Base-by-base conservation (phyloP, 2,888 invertebrate genomes). In the Aethes cnicana region DNA sequence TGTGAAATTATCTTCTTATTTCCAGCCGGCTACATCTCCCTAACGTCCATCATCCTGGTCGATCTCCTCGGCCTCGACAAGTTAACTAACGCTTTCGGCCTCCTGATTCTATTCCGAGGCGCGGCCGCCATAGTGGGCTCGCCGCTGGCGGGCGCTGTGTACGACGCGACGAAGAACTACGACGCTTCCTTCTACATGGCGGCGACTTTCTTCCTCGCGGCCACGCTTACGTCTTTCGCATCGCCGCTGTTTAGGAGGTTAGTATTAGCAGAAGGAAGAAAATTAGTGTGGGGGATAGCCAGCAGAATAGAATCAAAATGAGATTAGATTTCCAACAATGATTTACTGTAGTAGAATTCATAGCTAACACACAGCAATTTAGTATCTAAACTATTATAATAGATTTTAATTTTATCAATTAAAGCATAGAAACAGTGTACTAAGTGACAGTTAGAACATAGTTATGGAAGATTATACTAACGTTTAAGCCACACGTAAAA, bases 21-120 rank as follows among this genome's bases (percentile, higher is more conserved):
- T 83, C 16, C 91, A 97, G 97, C 98, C 57, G 98, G 98, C 56
- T 99, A 97, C 89, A 98, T 99, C 72, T 98, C 98, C 6, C 91
- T 99, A 53, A 99, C 99, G 30, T 99, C 99, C 39, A 98, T 99
- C 75, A 98, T 99, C 74, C 92, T 99, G 57, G 98, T 98, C 63
- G 98, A 99, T 81, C 91, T 99, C 25, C 92, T 99, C 37, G 99
- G 99, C 1, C 90, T 99, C 75, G 98, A 98, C 76, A 96, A 96
- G 78, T 89, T 99, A 63, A 99, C 99, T 36, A 99, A 97, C 81
- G 98, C 98, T 36, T 99, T 99, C 85, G 99, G 99, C 7, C 91
- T 99, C 57, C 91, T 99, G 48, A 98, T 98, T 68, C 88, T 99
- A 63, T 97, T 98, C 91, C 94, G 99, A 74, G 99, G 99, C 39